Evolutionary conservation across 2,888 invertebrate genomes (phyloP).

Genomic region (Clunio marinus): DNA sequence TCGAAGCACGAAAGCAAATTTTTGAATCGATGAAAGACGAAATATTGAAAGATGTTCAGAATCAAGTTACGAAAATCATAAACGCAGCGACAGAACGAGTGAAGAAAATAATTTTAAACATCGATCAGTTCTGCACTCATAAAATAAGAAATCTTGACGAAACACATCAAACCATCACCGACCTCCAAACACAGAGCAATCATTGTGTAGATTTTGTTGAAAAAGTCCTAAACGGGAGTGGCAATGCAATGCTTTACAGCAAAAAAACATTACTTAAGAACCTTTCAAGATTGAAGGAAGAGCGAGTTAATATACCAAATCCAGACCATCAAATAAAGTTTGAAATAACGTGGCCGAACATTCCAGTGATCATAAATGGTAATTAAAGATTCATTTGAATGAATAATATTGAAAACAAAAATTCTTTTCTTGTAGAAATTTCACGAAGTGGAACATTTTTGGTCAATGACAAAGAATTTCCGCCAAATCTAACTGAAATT

Average conservation of each 20-base stretch:
- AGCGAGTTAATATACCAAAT: constrained; percentile 82
- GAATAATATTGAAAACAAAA: constrained; percentile 21
- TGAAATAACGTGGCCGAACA: constrained; percentile 72
- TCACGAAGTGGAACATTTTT: constrained; percentile 75
- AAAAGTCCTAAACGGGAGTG: constrained; percentile 73
- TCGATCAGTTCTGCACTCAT: constrained; percentile 71
- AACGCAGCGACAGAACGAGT: constrained; percentile 78
- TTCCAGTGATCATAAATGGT: constrained; percentile 75
- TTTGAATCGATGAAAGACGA: constrained; percentile 82
- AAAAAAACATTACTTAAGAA: constrained; percentile 73
- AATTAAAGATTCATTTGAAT: constrained; percentile 45
- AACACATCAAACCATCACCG: constrained; percentile 77
- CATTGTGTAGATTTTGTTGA: constrained; percentile 83
- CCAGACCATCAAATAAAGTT: constrained; percentile 84
- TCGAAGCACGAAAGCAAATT: constrained; percentile 76
- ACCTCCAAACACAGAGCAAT: constrained; percentile 78
- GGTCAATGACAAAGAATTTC: constrained; percentile 77
- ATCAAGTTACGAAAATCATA: constrained; percentile 78
- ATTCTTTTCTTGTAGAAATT: constrained; percentile 62
- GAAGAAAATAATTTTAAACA: constrained; percentile 72
- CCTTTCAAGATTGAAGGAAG: constrained; percentile 74
- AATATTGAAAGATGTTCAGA: constrained; percentile 80
- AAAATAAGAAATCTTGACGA: constrained; percentile 76
- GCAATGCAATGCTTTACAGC: constrained; percentile 77
- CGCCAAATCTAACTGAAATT: constrained; percentile 49